Conservation (phyloP, 1,140 invertebrate genomes). For the Diuraphis noxia region DNA sequence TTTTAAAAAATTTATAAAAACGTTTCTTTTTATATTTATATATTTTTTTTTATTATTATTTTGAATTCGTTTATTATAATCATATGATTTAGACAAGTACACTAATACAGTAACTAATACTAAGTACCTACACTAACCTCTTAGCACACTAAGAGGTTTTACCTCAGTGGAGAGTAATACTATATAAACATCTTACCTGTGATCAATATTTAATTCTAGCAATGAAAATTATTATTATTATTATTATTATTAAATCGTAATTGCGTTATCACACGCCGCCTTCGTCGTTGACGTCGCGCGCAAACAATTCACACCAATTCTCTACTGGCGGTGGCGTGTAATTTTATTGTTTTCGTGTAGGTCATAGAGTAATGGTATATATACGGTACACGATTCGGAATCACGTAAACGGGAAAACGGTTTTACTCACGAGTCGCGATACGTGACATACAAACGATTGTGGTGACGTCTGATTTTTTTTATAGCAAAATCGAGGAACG, state of each 20-base stretch:
- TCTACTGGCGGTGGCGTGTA: not conserved
- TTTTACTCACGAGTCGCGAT: not conserved
- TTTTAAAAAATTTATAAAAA: not conserved
- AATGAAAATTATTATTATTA: not conserved
- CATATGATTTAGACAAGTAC: not conserved
- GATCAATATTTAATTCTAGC: not conserved
- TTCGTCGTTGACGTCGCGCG: not conserved
- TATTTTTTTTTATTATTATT: not conserved
- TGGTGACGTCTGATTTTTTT: not conserved
- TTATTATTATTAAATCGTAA: not conserved
- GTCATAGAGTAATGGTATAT: no score
- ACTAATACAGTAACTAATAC: no score
- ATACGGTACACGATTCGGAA: not conserved
- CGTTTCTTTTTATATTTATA: not conserved
- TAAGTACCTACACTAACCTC: no score
- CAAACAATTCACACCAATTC: not conserved
- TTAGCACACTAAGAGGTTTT: not conserved
- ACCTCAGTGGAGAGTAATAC: not conserved
- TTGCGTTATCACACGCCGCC: not conserved
- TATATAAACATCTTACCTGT: not conserved
- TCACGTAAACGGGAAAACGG: slow-evolving; percentile 4
- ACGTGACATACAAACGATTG: not conserved
- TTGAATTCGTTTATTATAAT: not conserved
- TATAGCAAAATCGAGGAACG: not conserved
- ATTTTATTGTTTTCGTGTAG: not conserved